phyloP scores from a whole-genome alignment of 2,113 vertebrate species.

The Tachysurus vachellii region DNA sequence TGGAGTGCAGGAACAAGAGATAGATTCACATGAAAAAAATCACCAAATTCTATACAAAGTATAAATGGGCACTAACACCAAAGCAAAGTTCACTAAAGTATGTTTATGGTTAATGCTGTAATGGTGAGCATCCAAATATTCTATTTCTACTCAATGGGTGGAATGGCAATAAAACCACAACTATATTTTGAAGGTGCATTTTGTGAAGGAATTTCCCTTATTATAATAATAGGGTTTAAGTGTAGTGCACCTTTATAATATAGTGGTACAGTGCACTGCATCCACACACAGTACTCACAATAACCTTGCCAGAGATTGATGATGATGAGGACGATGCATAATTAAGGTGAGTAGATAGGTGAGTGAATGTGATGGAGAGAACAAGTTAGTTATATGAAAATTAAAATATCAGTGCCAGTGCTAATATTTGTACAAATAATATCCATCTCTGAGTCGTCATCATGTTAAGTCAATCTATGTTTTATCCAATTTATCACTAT shows the following conservation, averaged over 20 bases:
- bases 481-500: neutral
- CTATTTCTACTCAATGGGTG: neutral
- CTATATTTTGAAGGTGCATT: slow-evolving; percentile 19
- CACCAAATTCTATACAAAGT: neutral
- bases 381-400: slow-evolving; percentile 49
- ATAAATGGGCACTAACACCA: neutral
- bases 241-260: neutral
- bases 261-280: slow-evolving; percentile 14
- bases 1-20: slow-evolving; percentile 37
- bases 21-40: neutral
- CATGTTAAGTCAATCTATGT: neutral
- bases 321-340: neutral
- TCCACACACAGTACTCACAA: slow-evolving; percentile 61
- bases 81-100: neutral
- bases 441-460: neutral
- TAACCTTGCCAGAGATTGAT: slow-evolving; percentile 50
- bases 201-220: neutral
- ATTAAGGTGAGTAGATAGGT: slow-evolving; percentile 3
- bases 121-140: neutral
- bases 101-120: neutral
- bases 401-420: neutral
- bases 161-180: neutral
- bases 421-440: neutral
- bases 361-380: slow-evolving; percentile 44
- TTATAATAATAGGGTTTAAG: neutral